phyloP scores from a whole-genome alignment of 1,140 invertebrate species.

The Aphelenchoides fujianensis region DNA sequence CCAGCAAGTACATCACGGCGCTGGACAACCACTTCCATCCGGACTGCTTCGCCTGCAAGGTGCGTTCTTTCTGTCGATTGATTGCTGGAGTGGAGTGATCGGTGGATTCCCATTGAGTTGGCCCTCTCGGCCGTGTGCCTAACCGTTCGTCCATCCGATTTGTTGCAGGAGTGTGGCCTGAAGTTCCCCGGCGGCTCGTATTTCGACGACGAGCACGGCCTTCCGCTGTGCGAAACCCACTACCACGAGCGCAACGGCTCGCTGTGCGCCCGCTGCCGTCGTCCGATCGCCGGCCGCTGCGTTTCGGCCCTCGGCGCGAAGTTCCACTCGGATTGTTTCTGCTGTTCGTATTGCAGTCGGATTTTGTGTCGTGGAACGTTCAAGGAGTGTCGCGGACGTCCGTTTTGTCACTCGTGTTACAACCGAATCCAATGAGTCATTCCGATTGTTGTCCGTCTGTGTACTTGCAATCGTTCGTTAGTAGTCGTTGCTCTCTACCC shows the following conservation, averaged over 20 bases:
- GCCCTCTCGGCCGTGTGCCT: background rate
- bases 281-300: slow-evolving; percentile 77
- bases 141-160: slow-evolving; percentile 18
- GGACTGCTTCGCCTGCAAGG: slow-evolving; percentile 98
- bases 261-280: slow-evolving; percentile 91
- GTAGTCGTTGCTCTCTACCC: no score
- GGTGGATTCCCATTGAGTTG: no score
- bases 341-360: slow-evolving; percentile 92
- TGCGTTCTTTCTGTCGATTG: slow-evolving; percentile 68
- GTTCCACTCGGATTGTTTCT: slow-evolving; percentile 98
- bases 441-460: background rate
- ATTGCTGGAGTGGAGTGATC: slow-evolving; percentile 16
- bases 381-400: slow-evolving; percentile 95
- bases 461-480: slow-evolving; percentile 24
- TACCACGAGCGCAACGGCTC: slow-evolving; percentile 94
- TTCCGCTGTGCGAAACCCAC: slow-evolving; percentile 93
- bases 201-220: slow-evolving; percentile 92
- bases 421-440: slow-evolving; percentile 70
- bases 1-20: slow-evolving; percentile 98
- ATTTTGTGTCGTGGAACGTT: slow-evolving; percentile 97
- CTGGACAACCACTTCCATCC: slow-evolving; percentile 97
- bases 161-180: slow-evolving; percentile 21
- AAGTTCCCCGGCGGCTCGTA: slow-evolving; percentile 66
- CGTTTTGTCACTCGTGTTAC: slow-evolving; percentile 94
- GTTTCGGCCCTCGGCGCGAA: slow-evolving; percentile 98